These are phyloP conservation scores for Ecliptopera silaceata DNA, from an alignment of 2,888 invertebrate species.

Conservation along the genomic window DNA sequence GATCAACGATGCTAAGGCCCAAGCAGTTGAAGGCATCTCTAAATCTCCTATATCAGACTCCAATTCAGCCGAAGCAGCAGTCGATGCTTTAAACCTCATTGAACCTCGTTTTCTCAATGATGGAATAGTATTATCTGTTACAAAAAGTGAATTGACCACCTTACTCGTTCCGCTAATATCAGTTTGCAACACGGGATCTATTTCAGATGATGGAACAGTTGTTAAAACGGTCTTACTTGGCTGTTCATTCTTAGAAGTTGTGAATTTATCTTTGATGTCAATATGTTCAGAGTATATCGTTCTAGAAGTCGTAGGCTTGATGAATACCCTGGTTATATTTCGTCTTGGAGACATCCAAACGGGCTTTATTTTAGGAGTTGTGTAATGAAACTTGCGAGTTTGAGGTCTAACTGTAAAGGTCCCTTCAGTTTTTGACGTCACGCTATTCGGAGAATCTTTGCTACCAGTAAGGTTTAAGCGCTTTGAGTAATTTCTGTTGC, in stretches of 20 bases:
- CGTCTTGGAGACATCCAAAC: conserved; percentile 73
- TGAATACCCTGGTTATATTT: conserved; percentile 55
- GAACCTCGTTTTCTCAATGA: conserved; percentile 79
- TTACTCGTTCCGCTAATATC: conserved; percentile 67
- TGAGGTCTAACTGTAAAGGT: conserved; percentile 50
- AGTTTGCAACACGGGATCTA: conserved; percentile 75
- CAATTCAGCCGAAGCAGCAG: conserved; percentile 54
- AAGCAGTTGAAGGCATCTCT: conserved; percentile 77
- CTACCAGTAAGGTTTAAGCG: conserved; percentile 61
- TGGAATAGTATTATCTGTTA: conserved; percentile 76
- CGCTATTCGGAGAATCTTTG: conserved; percentile 70
- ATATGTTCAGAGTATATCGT: conserved; percentile 76
- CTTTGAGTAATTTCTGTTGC: conserved; percentile 70
- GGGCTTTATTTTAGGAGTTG: conserved; percentile 68
- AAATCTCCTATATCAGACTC: conserved; percentile 57
- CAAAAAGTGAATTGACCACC: conserved; percentile 67
- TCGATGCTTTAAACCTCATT: conserved; percentile 65
- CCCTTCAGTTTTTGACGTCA: conserved; percentile 57
- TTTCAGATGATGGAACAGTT: conserved; percentile 74
- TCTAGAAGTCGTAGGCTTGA: conserved; percentile 56
- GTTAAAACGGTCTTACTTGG: conserved; percentile 60
- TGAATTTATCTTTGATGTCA: conserved; percentile 61
- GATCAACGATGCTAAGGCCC: conserved; percentile 77
- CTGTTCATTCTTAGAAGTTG: conserved; percentile 48
- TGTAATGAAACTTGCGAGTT: conserved; percentile 67